Percentiles rank a stretch among this genome's conserved stretches.
These are phyloP conservation scores for Plestiodon gilberti DNA, from an alignment of 2,113 vertebrate genomes.

Conservation along the genomic window DNA sequence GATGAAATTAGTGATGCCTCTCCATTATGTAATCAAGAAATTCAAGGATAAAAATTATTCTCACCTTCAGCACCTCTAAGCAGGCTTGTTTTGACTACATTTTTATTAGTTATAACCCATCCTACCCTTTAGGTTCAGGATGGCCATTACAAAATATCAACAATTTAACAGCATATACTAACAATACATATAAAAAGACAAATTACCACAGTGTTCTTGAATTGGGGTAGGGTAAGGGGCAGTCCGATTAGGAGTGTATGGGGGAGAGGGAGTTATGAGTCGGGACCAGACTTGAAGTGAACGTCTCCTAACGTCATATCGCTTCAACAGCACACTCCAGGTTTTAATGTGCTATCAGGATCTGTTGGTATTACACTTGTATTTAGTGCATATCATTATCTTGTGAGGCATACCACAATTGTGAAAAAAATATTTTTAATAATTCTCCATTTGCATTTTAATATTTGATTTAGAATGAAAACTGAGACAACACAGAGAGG, in stretches of 20 bases:
- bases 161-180: not conserved
- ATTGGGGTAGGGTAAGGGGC: not conserved
- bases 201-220: not conserved
- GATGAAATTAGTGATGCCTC: slow-evolving; percentile 60
- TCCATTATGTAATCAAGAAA: slow-evolving; percentile 56
- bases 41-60: slow-evolving; percentile 51
- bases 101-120: not conserved
- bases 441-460: slow-evolving; percentile 24
- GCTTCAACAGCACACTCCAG: not conserved
- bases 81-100: slow-evolving; percentile 38
- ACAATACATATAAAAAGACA: not conserved
- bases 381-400: not conserved
- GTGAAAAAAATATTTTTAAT: slow-evolving; percentile 13
- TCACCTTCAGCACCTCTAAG: slow-evolving; percentile 51
- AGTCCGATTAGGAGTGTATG: not conserved
- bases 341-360: not conserved
- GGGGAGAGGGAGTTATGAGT: not conserved
- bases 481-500: slow-evolving; percentile 55
- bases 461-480: slow-evolving; percentile 55
- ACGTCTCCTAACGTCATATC: too few relatives aligned
- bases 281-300: too few relatives aligned
- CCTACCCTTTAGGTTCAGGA: not conserved
- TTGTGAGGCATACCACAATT: not conserved
- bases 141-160: not conserved
- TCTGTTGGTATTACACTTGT: not conserved